These are phyloP conservation scores for Pygocentrus nattereri DNA, from an alignment of 2,797 vertebrate species.

Conservation along the genomic window DNA sequence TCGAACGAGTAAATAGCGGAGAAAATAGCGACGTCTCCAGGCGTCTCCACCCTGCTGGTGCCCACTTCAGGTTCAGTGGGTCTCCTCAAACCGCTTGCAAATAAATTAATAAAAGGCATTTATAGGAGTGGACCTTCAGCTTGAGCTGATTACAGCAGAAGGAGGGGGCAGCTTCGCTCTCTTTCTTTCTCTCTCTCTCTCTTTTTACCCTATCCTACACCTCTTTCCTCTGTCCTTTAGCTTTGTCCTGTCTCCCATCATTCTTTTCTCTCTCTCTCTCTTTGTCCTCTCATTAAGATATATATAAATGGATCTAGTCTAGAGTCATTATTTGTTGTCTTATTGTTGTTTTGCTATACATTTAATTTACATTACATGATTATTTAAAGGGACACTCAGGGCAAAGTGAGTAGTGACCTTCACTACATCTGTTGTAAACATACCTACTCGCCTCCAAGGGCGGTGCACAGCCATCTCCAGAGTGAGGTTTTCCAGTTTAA, in stretches of 20 bases:
- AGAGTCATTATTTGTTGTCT: too few relatives aligned
- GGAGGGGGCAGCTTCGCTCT: background rate
- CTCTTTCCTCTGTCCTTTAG: background rate
- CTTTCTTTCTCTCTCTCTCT: background rate
- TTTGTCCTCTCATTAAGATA: background rate
- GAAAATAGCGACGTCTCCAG: background rate
- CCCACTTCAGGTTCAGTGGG: background rate
- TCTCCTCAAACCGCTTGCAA: slow-evolving; percentile 7
- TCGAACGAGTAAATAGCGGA: background rate
- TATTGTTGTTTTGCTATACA: background rate
- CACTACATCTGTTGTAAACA: too few relatives aligned
- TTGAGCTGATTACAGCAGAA: slow-evolving; percentile 15
- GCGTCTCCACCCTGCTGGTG: background rate
- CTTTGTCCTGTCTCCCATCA: background rate
- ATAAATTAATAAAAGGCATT: slow-evolving; percentile 19
- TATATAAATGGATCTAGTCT: background rate
- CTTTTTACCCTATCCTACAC: background rate
- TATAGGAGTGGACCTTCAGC: background rate
- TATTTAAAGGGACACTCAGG: too few relatives aligned
- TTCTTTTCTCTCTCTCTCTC: background rate
- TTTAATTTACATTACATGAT: background rate
- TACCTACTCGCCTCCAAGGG: too few relatives aligned
- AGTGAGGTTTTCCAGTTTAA: too few relatives aligned
- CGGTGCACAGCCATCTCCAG: too few relatives aligned
- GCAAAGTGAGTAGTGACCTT: too few relatives aligned